Percentiles rank a stretch among this genome's conserved stretches.
Conservation (phyloP, 2,797 vertebrate species). For the Euthynnus affinis region DNA sequence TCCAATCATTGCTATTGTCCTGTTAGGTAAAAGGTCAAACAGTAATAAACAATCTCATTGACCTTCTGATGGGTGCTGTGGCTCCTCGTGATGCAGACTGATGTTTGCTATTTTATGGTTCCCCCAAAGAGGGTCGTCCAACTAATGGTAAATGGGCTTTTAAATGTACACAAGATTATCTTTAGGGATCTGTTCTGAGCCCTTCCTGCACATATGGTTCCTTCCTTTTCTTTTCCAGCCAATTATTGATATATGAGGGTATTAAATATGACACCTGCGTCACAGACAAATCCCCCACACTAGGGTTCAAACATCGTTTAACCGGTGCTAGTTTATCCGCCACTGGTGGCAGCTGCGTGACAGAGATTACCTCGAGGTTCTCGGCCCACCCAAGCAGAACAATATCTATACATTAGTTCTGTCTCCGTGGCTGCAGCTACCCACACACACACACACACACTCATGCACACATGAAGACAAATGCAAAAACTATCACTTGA, state of each 20-base stretch:
- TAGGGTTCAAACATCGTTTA: constrained; percentile 81
- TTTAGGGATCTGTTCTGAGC: constrained; percentile 71
- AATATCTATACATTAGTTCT: constrained; percentile 83
- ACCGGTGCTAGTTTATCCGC: constrained; percentile 62
- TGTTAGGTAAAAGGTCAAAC: constrained; percentile 67
- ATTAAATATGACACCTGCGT: constrained; percentile 92
- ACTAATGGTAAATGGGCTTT: constrained; percentile 69
- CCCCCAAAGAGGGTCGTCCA: constrained; percentile 40
- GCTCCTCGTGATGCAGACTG: constrained; percentile 36
- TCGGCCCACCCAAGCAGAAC: constrained; percentile 89
- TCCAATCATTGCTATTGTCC: constrained; percentile 34
- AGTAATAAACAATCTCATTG: constrained; percentile 63
- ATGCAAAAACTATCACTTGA: constrained; percentile 14
- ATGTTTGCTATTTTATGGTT: constrained; percentile 52
- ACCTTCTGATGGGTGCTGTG: constrained; percentile 42
- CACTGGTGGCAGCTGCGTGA: constrained; percentile 86
- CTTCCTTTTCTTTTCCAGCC: constrained; percentile 75
- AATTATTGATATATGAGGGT: constrained; percentile 89
- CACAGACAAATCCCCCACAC: constrained; percentile 78
- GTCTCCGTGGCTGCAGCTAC: constrained; percentile 37
- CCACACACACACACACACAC: constrained; percentile 23
- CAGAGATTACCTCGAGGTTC: constrained; percentile 86
- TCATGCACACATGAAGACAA: constrained; percentile 20
- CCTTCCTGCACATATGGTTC: constrained; percentile 73
- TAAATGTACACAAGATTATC: constrained; percentile 84